Percentiles rank a stretch among this genome's conserved stretches.
Conservation (phyloP, 2,797 vertebrate species). For the Thunnus albacares region DNA sequence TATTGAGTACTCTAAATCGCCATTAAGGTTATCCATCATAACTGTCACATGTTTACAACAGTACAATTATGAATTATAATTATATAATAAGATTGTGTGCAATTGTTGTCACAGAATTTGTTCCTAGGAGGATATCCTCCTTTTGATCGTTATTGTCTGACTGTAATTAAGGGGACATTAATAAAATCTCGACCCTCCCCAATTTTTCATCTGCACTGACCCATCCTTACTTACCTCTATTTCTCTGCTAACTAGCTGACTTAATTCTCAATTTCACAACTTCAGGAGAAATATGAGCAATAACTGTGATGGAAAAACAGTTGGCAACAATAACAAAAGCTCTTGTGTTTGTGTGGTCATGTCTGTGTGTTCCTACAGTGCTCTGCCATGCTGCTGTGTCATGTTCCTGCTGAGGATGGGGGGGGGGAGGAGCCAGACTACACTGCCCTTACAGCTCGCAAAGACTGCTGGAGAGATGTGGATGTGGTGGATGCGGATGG, state of each 20-base stretch:
- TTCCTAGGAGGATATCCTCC: background rate
- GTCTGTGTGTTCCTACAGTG: slow-evolving; percentile 48
- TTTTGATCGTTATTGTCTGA: background rate
- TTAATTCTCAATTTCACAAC: slow-evolving; percentile 1
- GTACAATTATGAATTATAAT: background rate
- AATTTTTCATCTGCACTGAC: slow-evolving; percentile 13
- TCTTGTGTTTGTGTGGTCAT: slow-evolving; percentile 25
- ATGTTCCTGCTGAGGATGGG: slow-evolving; percentile 73
- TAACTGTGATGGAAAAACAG: background rate
- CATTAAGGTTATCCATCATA: slow-evolving; percentile 16
- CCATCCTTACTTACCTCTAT: background rate
- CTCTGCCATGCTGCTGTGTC: slow-evolving; percentile 82
- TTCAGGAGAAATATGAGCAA: background rate
- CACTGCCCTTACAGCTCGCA: slow-evolving; percentile 38
- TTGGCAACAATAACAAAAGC: slow-evolving; percentile 3
- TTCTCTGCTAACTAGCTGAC: background rate
- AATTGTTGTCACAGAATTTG: background rate
- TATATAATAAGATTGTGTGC: background rate
- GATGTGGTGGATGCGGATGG: slow-evolving; percentile 52
- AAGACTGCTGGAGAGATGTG: slow-evolving; percentile 50
- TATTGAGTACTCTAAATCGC: slow-evolving; percentile 10
- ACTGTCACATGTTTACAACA: background rate
- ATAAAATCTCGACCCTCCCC: slow-evolving; percentile 14
- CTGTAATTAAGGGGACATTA: background rate
- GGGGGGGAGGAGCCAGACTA: slow-evolving; percentile 72